Evolutionary conservation across 1,140 invertebrate genomes (phyloP), one percentile per base, ranked within the genome.

Genomic region (Drosophila yakuba): DNA sequence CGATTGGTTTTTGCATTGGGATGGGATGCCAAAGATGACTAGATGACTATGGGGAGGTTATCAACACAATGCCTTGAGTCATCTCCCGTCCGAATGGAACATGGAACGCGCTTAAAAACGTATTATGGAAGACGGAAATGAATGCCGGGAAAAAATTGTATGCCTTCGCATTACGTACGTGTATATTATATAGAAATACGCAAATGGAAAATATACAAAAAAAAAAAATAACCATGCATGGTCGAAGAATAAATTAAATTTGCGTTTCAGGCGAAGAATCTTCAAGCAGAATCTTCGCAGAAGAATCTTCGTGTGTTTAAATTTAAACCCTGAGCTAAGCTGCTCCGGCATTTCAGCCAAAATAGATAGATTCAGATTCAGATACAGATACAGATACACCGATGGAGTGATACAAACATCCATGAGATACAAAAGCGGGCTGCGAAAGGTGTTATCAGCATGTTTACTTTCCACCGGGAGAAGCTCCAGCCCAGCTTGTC

Each of bases 41-140:
- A 57, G 73, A 69, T 78, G 67, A 69, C 48, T 69, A 20, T 57
- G 66, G 76, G 66, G 72, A 74, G 74, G 74, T 86, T 88, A 88
- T 80, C 83, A 83, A 88, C 80, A 88, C 76, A 82, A 74, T 47
- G 59, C 67, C 75, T 88, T 86, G 83, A 89, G 61, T 89, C 84
- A 89, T 89, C 84, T 61, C 47, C 39, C 72, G 72, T 17, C 59
- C 71, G 68, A 63, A 74, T 74, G 66, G 64, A 72, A 48, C 72
- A 63, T 75, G 78, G 80, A 76, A 83, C 68, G 88, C 78, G 83
- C 72, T 88, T 88, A 89, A 89, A 89, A 89, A 89, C 84, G 68
- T 89, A 89, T 89, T 89, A 89, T 89, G 75, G 77, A 89, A 89
- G 84, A 89, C 84, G 84, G 84, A 89, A 89, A 89, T 89, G 74